These are phyloP conservation scores for Rhinichthys klamathensis DNA, from an alignment of 2,113 vertebrate species.

Conservation along the genomic window DNA sequence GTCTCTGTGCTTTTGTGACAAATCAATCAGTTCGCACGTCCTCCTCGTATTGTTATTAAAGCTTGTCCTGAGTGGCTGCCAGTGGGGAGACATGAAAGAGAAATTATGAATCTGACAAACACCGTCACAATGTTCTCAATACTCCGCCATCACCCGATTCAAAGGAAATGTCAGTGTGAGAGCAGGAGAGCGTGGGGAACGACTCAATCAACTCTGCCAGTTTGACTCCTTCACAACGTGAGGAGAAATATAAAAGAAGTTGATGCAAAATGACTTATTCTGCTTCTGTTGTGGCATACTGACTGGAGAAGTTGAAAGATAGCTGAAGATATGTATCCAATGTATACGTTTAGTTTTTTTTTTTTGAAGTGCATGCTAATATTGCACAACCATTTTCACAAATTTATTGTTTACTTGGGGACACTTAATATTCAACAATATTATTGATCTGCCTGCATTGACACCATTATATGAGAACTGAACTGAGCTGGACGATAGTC, in stretches of 20 bases:
- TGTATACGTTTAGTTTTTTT: no score
- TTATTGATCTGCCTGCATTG: no score
- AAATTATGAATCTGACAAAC: constrained; percentile 56
- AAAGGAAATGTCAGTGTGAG: constrained; percentile 54
- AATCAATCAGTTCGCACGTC: constrained; percentile 34
- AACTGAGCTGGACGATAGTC: no score
- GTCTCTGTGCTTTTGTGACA: constrained; percentile 39
- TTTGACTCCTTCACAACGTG: constrained; percentile 36
- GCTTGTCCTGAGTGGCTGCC: constrained; percentile 17
- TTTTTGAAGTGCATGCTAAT: not conserved
- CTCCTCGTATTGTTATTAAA: constrained; percentile 44
- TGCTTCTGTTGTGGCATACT: not conserved
- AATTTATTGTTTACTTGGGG: no score
- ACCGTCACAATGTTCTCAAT: constrained; percentile 40
- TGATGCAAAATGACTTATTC: not conserved
- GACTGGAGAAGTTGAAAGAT: not conserved
- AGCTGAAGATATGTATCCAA: no score
- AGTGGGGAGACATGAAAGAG: constrained; percentile 50
- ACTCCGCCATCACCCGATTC: constrained; percentile 20
- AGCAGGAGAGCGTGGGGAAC: not conserved
- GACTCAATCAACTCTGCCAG: constrained; percentile 47
- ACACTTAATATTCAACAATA: no score
- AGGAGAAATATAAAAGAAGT: constrained; percentile 21
- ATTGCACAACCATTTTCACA: not conserved
- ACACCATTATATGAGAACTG: no score